A percentile compares a stretch with the other conserved stretches of the same genome.
phyloP scores from a whole-genome alignment of 53 echinoderm and acorn worm species.

The Apostichopus leukothele region DNA sequence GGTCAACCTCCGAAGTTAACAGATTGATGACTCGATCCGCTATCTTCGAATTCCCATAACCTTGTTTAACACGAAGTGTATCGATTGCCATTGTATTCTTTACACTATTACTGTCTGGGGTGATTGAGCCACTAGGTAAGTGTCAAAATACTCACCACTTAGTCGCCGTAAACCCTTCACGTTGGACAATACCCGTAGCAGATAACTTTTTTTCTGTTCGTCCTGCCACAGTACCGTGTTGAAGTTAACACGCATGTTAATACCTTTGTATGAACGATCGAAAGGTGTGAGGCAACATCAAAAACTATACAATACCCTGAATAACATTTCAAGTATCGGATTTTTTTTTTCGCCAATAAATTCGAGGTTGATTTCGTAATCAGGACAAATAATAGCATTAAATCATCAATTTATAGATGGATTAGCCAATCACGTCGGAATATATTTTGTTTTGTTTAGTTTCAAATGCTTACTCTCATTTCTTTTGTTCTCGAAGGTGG shows the following conservation, averaged over 20 bases:
- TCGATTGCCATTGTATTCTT: constrained; percentile 20
- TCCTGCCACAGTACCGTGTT: background rate
- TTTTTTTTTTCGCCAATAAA: background rate
- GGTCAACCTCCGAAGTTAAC: background rate
- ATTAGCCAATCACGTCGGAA: constrained; percentile 24
- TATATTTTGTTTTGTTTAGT: background rate
- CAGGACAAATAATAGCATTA: constrained; percentile 32
- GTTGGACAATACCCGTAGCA: constrained; percentile 13
- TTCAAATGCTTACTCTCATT: background rate
- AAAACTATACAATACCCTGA: background rate
- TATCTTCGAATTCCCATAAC: constrained; percentile 42
- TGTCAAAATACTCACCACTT: constrained; percentile 32
- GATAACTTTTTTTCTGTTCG: background rate
- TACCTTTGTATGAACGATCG: constrained; percentile 24
- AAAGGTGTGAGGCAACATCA: background rate
- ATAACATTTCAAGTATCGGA: background rate
- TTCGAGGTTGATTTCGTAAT: constrained; percentile 26
- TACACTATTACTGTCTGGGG: constrained; percentile 37
- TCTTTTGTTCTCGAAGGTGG: background rate
- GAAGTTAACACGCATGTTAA: constrained; percentile 36
- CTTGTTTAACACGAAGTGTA: constrained; percentile 32
- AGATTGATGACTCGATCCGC: constrained; percentile 37
- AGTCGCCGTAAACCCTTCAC: constrained; percentile 46
- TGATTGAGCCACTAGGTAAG: constrained; percentile 7
- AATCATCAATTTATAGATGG: background rate